Base-by-base conservation (phyloP, 2,113 vertebrate species). In the Calonectris borealis region DNA sequence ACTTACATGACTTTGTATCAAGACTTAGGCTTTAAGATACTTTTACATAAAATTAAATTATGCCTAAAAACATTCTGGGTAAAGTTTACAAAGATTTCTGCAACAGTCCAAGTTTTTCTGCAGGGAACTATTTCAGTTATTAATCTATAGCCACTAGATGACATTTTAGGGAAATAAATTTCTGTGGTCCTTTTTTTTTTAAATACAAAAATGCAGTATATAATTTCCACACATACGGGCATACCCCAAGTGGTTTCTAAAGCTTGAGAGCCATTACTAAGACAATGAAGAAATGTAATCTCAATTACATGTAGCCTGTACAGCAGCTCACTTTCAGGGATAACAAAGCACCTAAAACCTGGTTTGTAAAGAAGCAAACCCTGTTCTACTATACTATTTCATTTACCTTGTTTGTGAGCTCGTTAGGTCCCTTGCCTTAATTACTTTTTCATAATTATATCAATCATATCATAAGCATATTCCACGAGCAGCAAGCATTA, bases 161-260 rank as follows among this genome's bases (percentile, higher is more conserved):
- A 48, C 5, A 17, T 64, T 65, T 15, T 13, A 70, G 11, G 15
- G 36, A 80, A 69, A 66, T 13, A 40, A 16, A 32, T 44, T 66
- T 73, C 15, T 51, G 6, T 6, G 2, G 2, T 29, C 10, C 0
- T 14, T 16, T 46, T 31, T 31, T n/a, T 60, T 38, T 40, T 5
- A 10, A 75, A 34, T 15, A 58, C 4, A 36, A 66, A 77, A 77
- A 40, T 10, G 9, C 2, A 55, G 16, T n/a, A 34, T 51, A 2
- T 55, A 4, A 68, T 68, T 75, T 68, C 7, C 42, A 90, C 1
- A 13, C 5, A 48, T 9, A 58, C 1, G 65, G 13, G 8, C 26
- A 62, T 16, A 66, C 5, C 70, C 13, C 51, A n/a, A 55, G 34
- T 22, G 7, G 11, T 46, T 64, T 36, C 26, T 64, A n/a, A 71